phyloP scores from a whole-genome alignment of 1,140 invertebrate species.

The Trypoxylus dichotomus region DNA sequence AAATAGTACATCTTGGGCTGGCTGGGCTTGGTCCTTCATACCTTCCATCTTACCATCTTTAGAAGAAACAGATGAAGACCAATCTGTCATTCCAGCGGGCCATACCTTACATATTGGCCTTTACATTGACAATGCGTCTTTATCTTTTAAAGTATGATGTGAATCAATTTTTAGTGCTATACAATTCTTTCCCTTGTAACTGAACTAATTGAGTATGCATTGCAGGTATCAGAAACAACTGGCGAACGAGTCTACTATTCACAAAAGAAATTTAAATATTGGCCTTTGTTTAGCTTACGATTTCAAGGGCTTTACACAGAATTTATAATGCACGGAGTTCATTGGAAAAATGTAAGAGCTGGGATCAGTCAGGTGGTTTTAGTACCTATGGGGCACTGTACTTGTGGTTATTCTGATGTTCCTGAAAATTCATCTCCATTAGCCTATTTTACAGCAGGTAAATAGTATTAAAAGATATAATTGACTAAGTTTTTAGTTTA shows the following conservation, averaged over 20 bases:
- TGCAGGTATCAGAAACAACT: conserved; percentile 48
- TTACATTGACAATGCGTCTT: conserved; percentile 50
- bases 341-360: conserved; percentile 48
- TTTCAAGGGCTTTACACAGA: conserved; percentile 50
- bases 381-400: conserved; percentile 47
- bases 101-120: conserved; percentile 49
- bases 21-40: conserved; percentile 53
- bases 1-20: conserved; percentile 43
- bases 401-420: conserved; percentile 46
- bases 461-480: neutral
- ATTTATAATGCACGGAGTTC: conserved; percentile 44
- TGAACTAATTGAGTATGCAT: neutral
- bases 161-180: no score
- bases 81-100: conserved; percentile 37
- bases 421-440: conserved; percentile 38
- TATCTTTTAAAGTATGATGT: conserved; percentile 48
- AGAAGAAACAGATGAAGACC: conserved; percentile 46
- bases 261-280: conserved; percentile 49
- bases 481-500: no score
- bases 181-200: neutral
- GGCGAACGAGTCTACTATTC: conserved; percentile 47
- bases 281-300: conserved; percentile 46
- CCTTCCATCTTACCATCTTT: conserved; percentile 47
- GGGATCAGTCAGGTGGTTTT: conserved; percentile 48
- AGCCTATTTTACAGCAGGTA: conserved; percentile 49